Evolutionary conservation across 2,113 vertebrate species (phyloP).

Genomic region (Anoplopoma fimbria): DNA sequence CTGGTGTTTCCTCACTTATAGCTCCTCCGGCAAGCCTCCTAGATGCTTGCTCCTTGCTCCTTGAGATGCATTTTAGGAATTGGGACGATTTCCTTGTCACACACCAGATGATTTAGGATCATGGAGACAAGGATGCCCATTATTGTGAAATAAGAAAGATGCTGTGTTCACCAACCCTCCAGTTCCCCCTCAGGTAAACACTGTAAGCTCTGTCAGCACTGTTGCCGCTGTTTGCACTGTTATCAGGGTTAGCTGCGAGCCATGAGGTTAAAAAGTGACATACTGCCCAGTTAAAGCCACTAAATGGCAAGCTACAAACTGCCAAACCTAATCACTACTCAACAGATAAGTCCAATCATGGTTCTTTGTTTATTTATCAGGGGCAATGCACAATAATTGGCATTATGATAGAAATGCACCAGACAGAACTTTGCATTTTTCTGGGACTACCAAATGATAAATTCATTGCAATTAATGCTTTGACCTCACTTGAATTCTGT

Average conservation of each 20-base stretch:
- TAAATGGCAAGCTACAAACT: background rate
- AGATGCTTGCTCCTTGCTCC: background rate
- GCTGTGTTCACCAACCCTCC: background rate
- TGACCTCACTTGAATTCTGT: background rate
- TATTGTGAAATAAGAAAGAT: too few relatives aligned
- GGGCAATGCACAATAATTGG: background rate
- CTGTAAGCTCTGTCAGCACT: background rate
- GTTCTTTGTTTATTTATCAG: background rate
- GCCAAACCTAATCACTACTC: background rate
- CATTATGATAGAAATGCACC: background rate
- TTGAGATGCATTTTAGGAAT: background rate
- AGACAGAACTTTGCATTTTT: constrained; percentile 3
- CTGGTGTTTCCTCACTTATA: background rate
- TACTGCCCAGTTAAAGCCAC: background rate
- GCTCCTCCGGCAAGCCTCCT: background rate
- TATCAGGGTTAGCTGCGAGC: background rate
- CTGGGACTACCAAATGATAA: background rate
- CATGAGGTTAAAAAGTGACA: background rate
- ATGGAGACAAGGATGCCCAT: background rate
- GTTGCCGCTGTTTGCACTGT: background rate
- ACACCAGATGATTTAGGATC: background rate
- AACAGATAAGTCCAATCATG: background rate
- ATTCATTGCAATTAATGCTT: constrained; percentile 2
- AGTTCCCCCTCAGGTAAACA: background rate
- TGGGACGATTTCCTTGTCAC: background rate